Base-by-base conservation (phyloP, 2,888 invertebrate genomes). In the Ophonus ardosiacus region DNA sequence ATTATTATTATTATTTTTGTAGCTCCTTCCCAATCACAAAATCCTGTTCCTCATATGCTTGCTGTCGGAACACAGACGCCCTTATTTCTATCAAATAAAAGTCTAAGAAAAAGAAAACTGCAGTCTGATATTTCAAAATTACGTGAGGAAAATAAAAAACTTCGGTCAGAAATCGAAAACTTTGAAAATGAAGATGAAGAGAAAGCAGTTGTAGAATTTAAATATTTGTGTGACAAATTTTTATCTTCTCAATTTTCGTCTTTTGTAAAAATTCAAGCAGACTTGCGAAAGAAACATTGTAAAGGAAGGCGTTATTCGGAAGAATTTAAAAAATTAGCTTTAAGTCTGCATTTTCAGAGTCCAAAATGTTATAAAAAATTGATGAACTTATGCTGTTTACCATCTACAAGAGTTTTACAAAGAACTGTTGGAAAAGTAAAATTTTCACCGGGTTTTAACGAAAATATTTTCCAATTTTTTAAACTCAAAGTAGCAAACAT, bases 181-280 rank as follows among this genome's bases (percentile, higher is more conserved):
- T n/a, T n/a, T 57, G 57, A 57, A 57, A 15, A 57, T 15, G 13
- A 57, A n/a, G 5, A 4, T 57, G 4, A 7, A 7, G 57, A 57
- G 13, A 13, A 57, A 57, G n/a, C n/a, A n/a, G n/a, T 57, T 57
- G 5, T 13, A 57, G 4, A 5, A 13, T n/a, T n/a, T 57, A 15
- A 7, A 13, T 78, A 59, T n/a, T n/a, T n/a, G n/a, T n/a, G n/a
- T n/a, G n/a, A n/a, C n/a, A n/a, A n/a, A n/a, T n/a, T n/a, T n/a
- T 84, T 84, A 31, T 40, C 84, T 15, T 15, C 74, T 57, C 4
- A 51, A 38, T 31, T 79, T 10, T 74, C 84, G 5, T 15, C 56
- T 31, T 59, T 79, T 78, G 84, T 84, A 8, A 84, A 84, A 38
- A 24, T 59, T 10, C 78, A 84, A 59, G 84, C 78, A 1, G 31